Evolutionary conservation across 1,140 invertebrate genomes (phyloP).

Genomic region (Drusus annulatus): DNA sequence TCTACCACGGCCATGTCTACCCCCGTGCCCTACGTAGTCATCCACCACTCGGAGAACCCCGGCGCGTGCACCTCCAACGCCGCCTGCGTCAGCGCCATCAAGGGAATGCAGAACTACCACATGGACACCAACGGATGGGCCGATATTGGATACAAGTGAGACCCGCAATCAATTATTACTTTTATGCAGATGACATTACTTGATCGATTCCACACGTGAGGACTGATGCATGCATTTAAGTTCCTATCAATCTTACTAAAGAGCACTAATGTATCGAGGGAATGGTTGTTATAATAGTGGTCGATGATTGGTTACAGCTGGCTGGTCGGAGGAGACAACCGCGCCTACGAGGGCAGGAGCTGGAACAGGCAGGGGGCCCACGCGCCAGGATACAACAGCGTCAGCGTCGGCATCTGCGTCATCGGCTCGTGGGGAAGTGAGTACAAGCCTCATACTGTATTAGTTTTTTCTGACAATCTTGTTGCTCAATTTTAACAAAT

Average conservation of each 20-base stretch:
- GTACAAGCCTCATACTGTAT: slow-evolving; percentile 3
- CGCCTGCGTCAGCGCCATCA: slow-evolving; percentile 72
- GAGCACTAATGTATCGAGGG: too few relatives aligned
- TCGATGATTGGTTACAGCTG: slow-evolving; percentile 73
- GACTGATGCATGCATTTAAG: too few relatives aligned
- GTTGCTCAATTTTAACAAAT: too few relatives aligned
- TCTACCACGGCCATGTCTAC: slow-evolving; percentile 66
- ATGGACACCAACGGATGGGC: slow-evolving; percentile 75
- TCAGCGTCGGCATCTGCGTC: slow-evolving; percentile 82
- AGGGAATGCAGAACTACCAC: slow-evolving; percentile 74
- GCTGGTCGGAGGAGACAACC: slow-evolving; percentile 82
- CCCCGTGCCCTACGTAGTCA: slow-evolving; percentile 83
- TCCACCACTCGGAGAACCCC: slow-evolving; percentile 80
- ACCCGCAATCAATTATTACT: not conserved
- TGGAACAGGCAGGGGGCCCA: slow-evolving; percentile 83
- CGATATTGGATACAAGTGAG: slow-evolving; percentile 80
- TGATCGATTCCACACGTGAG: too few relatives aligned
- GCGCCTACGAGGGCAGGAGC: slow-evolving; percentile 82
- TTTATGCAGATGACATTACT: not conserved
- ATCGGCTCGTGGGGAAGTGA: slow-evolving; percentile 79
- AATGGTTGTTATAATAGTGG: too few relatives aligned
- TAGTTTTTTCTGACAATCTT: too few relatives aligned
- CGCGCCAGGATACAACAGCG: slow-evolving; percentile 77
- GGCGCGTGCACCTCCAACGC: slow-evolving; percentile 71
- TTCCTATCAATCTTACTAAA: too few relatives aligned